A percentile compares a stretch with the other conserved stretches of the same genome.
Evolutionary conservation across 2,888 invertebrate species (phyloP).

Genomic region (Scelioninae gen. 2): DNA sequence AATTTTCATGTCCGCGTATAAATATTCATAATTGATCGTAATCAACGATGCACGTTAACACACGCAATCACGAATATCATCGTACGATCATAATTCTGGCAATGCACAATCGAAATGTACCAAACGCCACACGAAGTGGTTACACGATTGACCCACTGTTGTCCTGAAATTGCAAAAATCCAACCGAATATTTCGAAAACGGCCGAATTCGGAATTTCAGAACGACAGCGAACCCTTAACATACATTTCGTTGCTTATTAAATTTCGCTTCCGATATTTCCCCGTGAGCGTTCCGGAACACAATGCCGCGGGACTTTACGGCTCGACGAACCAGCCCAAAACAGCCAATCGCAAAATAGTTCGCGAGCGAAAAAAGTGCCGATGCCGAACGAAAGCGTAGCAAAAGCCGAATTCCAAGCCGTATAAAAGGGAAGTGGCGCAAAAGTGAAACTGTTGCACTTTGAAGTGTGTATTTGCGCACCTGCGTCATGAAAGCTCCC

Average conservation of each 20-base stretch:
- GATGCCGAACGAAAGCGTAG: neutral
- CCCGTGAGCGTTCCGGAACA: too few species aligned
- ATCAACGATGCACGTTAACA: neutral
- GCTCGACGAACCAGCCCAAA: neutral
- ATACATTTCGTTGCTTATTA: too few species aligned
- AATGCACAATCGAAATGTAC: neutral
- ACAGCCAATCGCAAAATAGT: neutral
- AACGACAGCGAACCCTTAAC: too few species aligned
- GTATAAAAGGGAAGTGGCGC: slow-evolving; percentile 9
- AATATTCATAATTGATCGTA: slow-evolving; percentile 4
- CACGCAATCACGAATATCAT: neutral
- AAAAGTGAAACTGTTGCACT: slow-evolving; percentile 52
- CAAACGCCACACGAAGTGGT: too few species aligned
- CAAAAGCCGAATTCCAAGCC: slow-evolving; percentile 1
- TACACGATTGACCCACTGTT: too few species aligned
- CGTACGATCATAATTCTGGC: neutral
- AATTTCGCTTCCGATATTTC: too few species aligned
- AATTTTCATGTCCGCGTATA: neutral
- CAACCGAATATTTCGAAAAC: too few species aligned
- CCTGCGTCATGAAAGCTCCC: slow-evolving; percentile 46
- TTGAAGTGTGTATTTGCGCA: slow-evolving; percentile 43
- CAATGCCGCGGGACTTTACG: neutral
- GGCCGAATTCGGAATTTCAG: too few species aligned
- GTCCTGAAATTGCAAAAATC: too few species aligned
- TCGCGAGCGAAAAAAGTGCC: neutral